Base-by-base conservation (phyloP, 1,140 invertebrate genomes). In the Bombus pyrosoma region DNA sequence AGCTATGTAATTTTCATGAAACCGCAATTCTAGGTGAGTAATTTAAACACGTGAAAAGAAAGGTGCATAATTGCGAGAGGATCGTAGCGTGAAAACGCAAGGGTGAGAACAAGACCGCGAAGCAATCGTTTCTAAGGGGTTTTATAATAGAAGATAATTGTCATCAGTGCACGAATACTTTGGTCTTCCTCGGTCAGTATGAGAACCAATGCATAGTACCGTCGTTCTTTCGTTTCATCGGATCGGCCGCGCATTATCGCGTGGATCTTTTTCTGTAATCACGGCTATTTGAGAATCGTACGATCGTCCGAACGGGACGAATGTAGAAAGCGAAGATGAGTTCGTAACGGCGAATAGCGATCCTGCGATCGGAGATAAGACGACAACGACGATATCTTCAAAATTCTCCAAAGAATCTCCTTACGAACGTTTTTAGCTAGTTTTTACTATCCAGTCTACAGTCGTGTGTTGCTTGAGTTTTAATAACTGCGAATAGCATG, bases 381-480 rank as follows among this genome's bases (percentile, higher is more conserved):
- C 81, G 77, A 87, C 86, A 87, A 83, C 86, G 89, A 80, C 73
- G 68, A 85, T 87, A 73, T 78, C 79, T 93, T 90, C 87, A 88
- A 93, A 92, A 92, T 93, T 93, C 93, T 92, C 92, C 92, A 93
- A 94, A 94, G 91, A 93, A 81, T 91, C 82, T 88, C 79, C 79
- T 90, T 91, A 85, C 74, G 85, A 90, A 77, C 76, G 86, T 91
- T 92, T 91, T 92, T 90, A 92, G 88, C 86, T 93, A 93, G 91
- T 92, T 91, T 86, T 86, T 91, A 91, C 86, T 93, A 87, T 87
- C 86, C 81, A 93, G 85, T 88, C 86, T 93, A 89, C 84, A 89
- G 82, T 91, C 87, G 93, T 94, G 93, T 93, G 92, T 91, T 92
- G 93, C 93, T 94, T 94, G 87, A 91, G 83, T 91, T 93, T 92